Base-by-base conservation (phyloP, 2,797 vertebrate species). In the Masticophis lateralis region DNA sequence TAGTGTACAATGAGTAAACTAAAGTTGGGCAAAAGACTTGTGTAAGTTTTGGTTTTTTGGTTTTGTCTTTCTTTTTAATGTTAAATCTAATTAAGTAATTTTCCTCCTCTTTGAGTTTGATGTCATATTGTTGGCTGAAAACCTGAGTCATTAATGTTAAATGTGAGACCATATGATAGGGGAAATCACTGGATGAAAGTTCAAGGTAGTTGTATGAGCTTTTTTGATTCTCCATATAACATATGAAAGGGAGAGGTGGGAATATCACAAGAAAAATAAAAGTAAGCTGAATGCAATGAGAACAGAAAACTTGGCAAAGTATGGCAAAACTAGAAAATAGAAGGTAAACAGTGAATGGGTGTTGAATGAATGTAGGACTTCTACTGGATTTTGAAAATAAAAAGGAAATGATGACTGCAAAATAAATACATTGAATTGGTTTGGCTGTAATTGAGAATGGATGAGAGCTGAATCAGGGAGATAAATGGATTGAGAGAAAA, bases 1-100 rank as follows among this genome's bases (percentile, higher is more conserved):
- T 95, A 59, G 88, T 94, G 37, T 93, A 93, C 91, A 61, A 47
- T 61, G 88, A 93, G 56, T 83, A 88, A 93, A n/a, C 53, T 92
- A 91, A 95, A 86, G 87, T 87, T 43, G 93, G 95, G 74, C 83
- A 93, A 95, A 94, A 95, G 88, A 83, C 22, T 93, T 61, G 3
- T 79, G 63, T 57, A 56, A 2, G 79, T 86, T 57, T 32, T 32
- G 2, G 14, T 91, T 94, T 93, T 93, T 94, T 87, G 93, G 11
- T 32, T 74, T 74, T 37, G n/a, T 32, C 66, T 74, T 74, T 94
- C 93, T 92, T 94, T 91, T 93, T 91, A 43, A 95, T 69, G 47
- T 93, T 94, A 95, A 96, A 93, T 47, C 11, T 25, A 7, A 47
- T 61, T 96, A 95, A 96, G 61, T 88, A 11, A 0, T 92, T 95